Evolutionary conservation across 2,888 invertebrate species (phyloP), one percentile per base, ranked within the genome.

Genomic region (Amiota communis): DNA sequence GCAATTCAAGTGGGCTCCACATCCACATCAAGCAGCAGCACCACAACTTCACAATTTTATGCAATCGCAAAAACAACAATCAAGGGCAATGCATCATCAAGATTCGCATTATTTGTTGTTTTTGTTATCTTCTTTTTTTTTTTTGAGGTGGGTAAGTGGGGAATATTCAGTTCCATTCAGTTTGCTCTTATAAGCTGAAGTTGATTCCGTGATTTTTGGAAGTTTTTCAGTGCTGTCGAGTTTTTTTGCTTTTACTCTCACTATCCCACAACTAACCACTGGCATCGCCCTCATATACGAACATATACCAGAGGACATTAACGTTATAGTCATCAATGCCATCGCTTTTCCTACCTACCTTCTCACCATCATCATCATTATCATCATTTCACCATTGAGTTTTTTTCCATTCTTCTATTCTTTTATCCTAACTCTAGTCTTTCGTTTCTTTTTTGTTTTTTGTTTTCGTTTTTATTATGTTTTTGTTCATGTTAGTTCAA

Each of bases 121-220:
- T 51, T 23, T 47, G 81, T 80, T 80, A 4, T 36, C 6, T 2
- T 36, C 6, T 36, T 6, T 36, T 36, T 36, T 36, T 36, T 6
- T 81, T 83, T 23, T 23, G 23, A 23, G 23, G 1, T 23, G 23
- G 23, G 23, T 1, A 23, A 23, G 23, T 1, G 23, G 3, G 3
- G 23, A 23, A 23, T 1, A 23, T 2, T 23, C n/a, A n/a, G 6
- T 36, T 36, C 36, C 36, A 36, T 36, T 36, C 36, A 36, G 36
- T 36, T 82, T 80, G 83, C 82, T 80, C 77, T 36, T 70, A 57
- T 73, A 77, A 72, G 79, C 67, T 76, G 76, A 80, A 85, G 82
- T 83, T 83, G 83, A 83, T 83, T 85, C 84, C 78, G 84, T 83
- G 83, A 83, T 83, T 83, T 81, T 82, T 79, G 72, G 76, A 82